Percentiles rank a stretch among this genome's conserved stretches.
Conservation (phyloP, 2,113 vertebrate genomes). For the Nipponia nippon region DNA sequence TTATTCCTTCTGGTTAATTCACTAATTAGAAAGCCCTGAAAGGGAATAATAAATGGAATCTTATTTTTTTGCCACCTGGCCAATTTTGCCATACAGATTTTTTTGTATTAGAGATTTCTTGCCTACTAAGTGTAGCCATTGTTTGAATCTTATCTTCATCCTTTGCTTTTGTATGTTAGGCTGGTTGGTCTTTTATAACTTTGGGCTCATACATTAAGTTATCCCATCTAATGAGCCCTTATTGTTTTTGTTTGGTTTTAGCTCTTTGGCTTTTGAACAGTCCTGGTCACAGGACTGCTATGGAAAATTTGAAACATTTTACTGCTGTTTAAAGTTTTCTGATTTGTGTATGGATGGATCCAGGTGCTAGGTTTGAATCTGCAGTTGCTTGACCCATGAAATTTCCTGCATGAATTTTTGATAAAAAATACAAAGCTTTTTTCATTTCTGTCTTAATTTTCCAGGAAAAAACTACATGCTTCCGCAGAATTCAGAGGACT, state of each 20-base stretch:
- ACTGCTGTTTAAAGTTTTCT: background rate
- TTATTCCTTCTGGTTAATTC: background rate
- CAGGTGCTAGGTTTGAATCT: background rate
- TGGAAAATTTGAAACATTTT: background rate
- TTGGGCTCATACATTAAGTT: background rate
- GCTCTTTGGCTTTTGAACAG: background rate
- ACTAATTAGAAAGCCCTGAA: background rate
- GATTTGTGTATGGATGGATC: background rate
- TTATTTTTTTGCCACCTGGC: background rate
- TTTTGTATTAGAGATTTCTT: background rate
- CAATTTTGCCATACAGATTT: background rate
- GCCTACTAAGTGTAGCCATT: background rate
- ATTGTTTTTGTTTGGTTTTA: background rate
- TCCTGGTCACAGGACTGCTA: background rate
- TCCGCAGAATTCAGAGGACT: background rate
- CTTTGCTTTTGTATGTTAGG: background rate
- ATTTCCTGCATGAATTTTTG: background rate
- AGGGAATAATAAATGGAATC: background rate
- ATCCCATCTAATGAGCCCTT: background rate
- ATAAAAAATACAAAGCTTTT: background rate
- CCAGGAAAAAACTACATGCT: background rate
- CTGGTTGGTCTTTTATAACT: background rate
- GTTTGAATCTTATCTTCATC: background rate
- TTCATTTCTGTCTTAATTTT: background rate
- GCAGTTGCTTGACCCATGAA: background rate